phyloP scores from a whole-genome alignment of 2,113 vertebrate genomes.

The Cairina moschata region DNA sequence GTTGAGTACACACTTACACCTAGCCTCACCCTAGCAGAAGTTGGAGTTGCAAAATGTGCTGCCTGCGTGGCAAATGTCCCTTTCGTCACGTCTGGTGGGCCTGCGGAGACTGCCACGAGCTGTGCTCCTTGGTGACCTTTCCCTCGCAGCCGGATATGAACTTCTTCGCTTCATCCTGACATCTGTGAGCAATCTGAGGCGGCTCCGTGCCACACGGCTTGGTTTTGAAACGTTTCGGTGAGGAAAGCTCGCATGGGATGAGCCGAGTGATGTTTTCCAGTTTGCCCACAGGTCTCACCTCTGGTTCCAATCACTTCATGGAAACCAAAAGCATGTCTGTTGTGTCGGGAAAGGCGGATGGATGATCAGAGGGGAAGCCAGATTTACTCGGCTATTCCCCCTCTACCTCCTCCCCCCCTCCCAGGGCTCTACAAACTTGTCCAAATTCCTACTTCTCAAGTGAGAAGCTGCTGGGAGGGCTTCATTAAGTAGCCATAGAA shows the following conservation, averaged over 20 bases:
- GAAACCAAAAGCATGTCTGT: neutral
- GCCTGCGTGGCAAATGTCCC: neutral
- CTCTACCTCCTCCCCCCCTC: fast-evolving
- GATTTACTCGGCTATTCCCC: neutral
- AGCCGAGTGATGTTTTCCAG: neutral
- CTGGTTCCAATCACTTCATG: neutral
- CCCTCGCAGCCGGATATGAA: conserved; percentile 14
- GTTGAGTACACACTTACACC: neutral
- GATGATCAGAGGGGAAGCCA: neutral
- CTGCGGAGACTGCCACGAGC: neutral
- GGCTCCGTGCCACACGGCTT: neutral
- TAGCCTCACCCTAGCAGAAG: neutral
- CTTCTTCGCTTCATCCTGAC: conserved; percentile 37
- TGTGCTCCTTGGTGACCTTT: conserved; percentile 10
- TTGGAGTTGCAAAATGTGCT: neutral
- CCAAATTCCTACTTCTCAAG: neutral
- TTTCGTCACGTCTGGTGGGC: neutral
- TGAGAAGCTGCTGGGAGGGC: neutral
- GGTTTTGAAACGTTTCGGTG: neutral
- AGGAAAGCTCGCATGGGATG: neutral
- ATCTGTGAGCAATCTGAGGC: conserved; percentile 60
- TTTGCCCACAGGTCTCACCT: neutral
- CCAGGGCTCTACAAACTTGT: neutral
- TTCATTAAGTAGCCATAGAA: neutral
- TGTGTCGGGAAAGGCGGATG: neutral